Evolutionary conservation across 2,113 vertebrate genomes (phyloP), one percentile per base, ranked within the genome.

Genomic region (Oryzias javanicus): DNA sequence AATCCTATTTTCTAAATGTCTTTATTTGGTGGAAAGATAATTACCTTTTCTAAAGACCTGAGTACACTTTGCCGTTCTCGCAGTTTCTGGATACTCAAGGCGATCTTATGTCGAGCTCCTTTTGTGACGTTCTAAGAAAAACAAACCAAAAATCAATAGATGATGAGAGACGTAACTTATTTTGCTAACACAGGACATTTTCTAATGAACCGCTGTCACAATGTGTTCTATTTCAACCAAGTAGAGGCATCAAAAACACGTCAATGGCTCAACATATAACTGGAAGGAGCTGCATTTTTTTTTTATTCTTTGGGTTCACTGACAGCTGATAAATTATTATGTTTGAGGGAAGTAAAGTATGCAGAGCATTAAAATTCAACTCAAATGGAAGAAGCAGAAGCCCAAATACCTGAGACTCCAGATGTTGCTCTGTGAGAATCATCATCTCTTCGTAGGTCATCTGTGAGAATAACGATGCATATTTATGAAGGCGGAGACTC

Each of bases 371-470:
- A 74, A 66, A 76, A 20, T 16, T 46, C 3, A 13, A 44, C 2
- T 2, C 6, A 41, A 27, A 46, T 55, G n/a, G 66, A 14, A 53
- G 18, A 45, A 66, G 60, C 65, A 58, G 50, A 65, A 46, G 53
- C 24, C 64, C 76, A 74, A 70, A 75, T 72, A 98, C 95, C 94
- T 97, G 95, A 0, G 94, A 95, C 85, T 98, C 95, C 61, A 98
- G 88, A 79, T 96, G 95, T 44, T 96, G 94, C 79, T 98, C 95
- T 3, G 95, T 96, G 63, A 97, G 91, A 10, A 94, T 94, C 95
- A 98, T 98, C 95, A 98, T 98, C 83, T 98, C 95, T 54, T 96
- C 95, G 0, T 97, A 98, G 61, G 90, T 95, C 94, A 98, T 94
- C 87, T 98, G 95, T 52, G 95, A 95, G 83, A 98, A 98, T 35